Evolutionary conservation across 2,888 invertebrate genomes (phyloP), one percentile per base, ranked within the genome.

Genomic region (Lepidonotus clava): DNA sequence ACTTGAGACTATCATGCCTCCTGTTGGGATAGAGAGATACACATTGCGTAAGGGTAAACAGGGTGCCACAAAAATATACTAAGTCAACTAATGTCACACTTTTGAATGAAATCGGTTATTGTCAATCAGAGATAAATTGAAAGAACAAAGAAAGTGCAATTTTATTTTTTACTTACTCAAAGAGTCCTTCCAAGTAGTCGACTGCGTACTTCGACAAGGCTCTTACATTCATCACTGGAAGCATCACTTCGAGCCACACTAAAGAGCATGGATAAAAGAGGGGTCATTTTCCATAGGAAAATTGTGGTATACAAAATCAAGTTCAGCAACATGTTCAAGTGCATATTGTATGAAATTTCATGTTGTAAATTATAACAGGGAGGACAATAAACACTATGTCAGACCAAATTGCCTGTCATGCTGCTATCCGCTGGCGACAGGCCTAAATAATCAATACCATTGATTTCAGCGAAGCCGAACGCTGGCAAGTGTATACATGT

Each of bases 211-310:
- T 87, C n/a, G 94, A 92, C 61, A 94, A 90, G 66, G 92, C 89
- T 86, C 92, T 91, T 21, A 92, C 87, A 24, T 92, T 91, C 83
- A 94, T 89, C 38, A 92, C 90, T 4, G 94, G 94, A 53, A 94
- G 89, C 94, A 94, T 94, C 38, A 94, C 87, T 51, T 93, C 93
- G 40, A 93, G 89, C 94, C 94, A 94, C 28, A 94, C 94, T 94
- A 90, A 67, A 92, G n/a, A n/a, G n/a, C n/a, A n/a, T n/a, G n/a
- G 90, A 84, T n/a, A 36, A 76, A 51, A 51, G 21, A 14, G 51
- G 51, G n/a, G n/a, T n/a, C n/a, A n/a, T n/a, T n/a, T n/a, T n/a
- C n/a, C n/a, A n/a, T n/a, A 51, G 21, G 51, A 51, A 51, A 51
- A 51, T 51, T 11, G 51, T 51, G 21, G 21, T 51, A n/a, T n/a